Base-by-base conservation (phyloP, 37 sponge, comb jelly and placozoan species). In the Hormiphora californensis region DNA sequence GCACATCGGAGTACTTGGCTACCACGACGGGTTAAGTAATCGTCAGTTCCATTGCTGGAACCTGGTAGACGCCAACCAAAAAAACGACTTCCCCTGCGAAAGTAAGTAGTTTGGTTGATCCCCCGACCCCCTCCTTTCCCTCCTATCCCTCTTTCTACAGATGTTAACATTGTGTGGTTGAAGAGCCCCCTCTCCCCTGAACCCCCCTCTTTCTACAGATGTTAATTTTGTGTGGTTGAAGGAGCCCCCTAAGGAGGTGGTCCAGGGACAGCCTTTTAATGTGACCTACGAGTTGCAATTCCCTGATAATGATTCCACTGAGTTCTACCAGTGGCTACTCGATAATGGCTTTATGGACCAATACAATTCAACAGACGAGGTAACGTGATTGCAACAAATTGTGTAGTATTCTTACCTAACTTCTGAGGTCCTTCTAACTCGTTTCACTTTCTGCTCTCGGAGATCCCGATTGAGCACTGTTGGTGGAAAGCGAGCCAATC, bases 181-280 rank as follows among this genome's bases (percentile, higher is more conserved):
- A 15, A 57, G 5, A n/a, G 15, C 53, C 15, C 15, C 15, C 53
- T 17, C 53, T 9, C 15, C 53, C 15, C 15, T 15, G 53, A 49
- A 49, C 9, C 15, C 15, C 15, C 9, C 53, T 49, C 53, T 49
- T 49, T 49, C 53, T 49, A 49, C 61, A 57, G 61, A 57, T 12
- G n/a, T 57, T 57, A 15, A 57, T 12, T 57, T 57, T 30, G 61
- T 57, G 61, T 57, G 61, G 61, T 57, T 57, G 61, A 15, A 57
- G 5, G 30, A 23, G 9, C 17, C n/a, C n/a, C 61, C 61, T 5
- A 57, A 57, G n/a, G 23, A 49, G 53, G 61, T 30, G 23, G 27
- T 57, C 27, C n/a, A 57, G 61, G 61, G 61, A 30, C n/a, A 57
- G 27, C 5, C 4, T 5, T 57, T 57, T 12, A 57, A 4, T 5